phyloP scores from a whole-genome alignment of 1,140 invertebrate genomes.

The Saxidomus purpurata region DNA sequence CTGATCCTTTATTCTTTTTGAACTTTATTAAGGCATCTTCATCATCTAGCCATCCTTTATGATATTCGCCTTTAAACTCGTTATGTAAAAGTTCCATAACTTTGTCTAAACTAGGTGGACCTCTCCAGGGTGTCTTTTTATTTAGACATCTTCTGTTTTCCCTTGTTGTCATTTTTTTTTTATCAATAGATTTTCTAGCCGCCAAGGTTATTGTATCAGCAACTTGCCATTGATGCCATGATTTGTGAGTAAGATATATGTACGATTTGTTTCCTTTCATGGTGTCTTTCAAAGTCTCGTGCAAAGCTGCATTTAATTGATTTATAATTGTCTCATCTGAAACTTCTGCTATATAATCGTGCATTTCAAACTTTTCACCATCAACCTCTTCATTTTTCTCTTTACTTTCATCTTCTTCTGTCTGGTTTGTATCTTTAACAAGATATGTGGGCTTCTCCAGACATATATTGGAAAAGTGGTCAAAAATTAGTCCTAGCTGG shows the following conservation, averaged over 20 bases:
- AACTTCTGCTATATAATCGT: neutral
- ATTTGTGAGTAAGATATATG: neutral
- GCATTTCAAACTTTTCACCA: neutral
- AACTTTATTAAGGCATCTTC: neutral
- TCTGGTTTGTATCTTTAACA: neutral
- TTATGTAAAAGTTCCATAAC: neutral
- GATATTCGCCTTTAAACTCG: neutral
- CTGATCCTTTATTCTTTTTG: neutral
- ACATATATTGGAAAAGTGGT: neutral
- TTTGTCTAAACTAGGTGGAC: neutral
- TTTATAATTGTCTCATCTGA: neutral
- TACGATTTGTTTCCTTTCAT: neutral
- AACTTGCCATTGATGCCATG: neutral
- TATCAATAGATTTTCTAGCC: neutral
- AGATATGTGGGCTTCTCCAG: neutral
- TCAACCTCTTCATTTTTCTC: neutral
- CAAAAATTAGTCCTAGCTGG: neutral
- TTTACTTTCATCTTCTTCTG: neutral
- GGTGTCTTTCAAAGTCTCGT: neutral
- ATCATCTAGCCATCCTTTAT: neutral
- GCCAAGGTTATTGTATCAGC: neutral
- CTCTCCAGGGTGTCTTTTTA: neutral
- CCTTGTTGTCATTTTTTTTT: neutral
- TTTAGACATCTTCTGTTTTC: neutral
- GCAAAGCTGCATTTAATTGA: neutral